A percentile compares a stretch with the other conserved stretches of the same genome.
These are phyloP conservation scores for Drosophila maculinotata DNA, from an alignment of 2,888 invertebrate species.

Conservation along the genomic window DNA sequence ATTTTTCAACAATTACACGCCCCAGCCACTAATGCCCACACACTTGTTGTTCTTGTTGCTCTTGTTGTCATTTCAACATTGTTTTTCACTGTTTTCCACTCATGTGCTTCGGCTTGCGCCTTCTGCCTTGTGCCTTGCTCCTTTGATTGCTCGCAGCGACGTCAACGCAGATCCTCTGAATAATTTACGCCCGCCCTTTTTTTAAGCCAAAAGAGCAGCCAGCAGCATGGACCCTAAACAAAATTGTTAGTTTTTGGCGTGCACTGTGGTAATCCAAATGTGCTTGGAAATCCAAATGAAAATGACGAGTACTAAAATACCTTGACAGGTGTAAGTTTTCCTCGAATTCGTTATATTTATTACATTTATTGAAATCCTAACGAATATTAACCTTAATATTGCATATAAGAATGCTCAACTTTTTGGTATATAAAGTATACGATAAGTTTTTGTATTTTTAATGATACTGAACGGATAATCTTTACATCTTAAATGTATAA, in stretches of 20 bases:
- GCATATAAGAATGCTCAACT: no score
- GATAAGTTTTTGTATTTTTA: no score
- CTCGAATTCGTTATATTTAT: no score
- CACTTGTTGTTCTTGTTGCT: constrained; percentile 42
- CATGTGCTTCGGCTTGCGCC: constrained; percentile 14
- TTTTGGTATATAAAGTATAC: no score
- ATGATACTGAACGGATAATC: no score
- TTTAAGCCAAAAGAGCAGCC: constrained; percentile 56
- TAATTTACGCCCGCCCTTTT: constrained; percentile 66
- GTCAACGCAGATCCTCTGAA: constrained; percentile 60
- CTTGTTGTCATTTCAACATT: constrained; percentile 26
- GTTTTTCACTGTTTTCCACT: constrained; percentile 18
- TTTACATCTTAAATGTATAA: no score
- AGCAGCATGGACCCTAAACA: constrained; percentile 26
- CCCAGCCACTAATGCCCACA: constrained; percentile 41
- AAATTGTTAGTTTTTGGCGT: constrained; percentile 40
- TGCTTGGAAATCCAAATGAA: neutral
- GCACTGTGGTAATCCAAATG: constrained; percentile 22
- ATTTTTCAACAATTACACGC: constrained; percentile 70
- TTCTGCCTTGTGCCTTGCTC: constrained; percentile 5
- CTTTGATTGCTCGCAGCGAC: constrained; percentile 61
- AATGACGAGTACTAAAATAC: neutral
- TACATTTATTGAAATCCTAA: no score
- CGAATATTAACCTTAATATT: no score
- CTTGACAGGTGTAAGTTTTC: no score